Base-by-base conservation (phyloP, 2,888 invertebrate species). In the Ophraella communa region DNA sequence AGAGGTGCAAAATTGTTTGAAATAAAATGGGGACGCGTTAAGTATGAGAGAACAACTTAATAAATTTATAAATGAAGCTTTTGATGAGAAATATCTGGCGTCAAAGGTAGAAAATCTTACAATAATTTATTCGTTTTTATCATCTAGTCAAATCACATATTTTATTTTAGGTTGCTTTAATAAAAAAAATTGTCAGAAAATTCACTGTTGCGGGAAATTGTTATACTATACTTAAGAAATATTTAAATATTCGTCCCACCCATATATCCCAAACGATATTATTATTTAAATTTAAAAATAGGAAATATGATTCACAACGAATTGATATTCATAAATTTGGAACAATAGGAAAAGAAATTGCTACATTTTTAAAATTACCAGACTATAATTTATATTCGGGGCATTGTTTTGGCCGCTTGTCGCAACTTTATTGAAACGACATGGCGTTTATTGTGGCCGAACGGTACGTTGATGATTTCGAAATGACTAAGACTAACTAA, bases 401-500 rank as follows among this genome's bases (percentile, higher is more conserved):
- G 23, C 47, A 47, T 47, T 47, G 47, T 47, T 47, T 47, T 47
- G 23, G 47, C 23, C 20, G 47, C 47, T 47, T n/a, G 47, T 47
- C 47, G 47, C 47, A 47, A 47, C 47, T 47, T 47, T 47, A 47
- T 47, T 21, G n/a, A n/a, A n/a, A n/a, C n/a, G n/a, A n/a, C n/a
- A n/a, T n/a, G n/a, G n/a, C n/a, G n/a, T n/a, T n/a, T n/a, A n/a
- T n/a, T n/a, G n/a, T n/a, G n/a, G n/a, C n/a, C n/a, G n/a, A n/a
- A n/a, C n/a, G n/a, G n/a, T n/a, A n/a, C n/a, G n/a, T n/a, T n/a
- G n/a, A n/a, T n/a, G n/a, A n/a, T n/a, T n/a, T n/a, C n/a, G n/a
- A n/a, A n/a, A n/a, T n/a, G n/a, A n/a, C n/a, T n/a, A n/a, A n/a
- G n/a, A n/a, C n/a, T n/a, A n/a, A n/a, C n/a, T n/a, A n/a, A n/a